Evolutionary conservation across 2,888 invertebrate species (phyloP).

Genomic region (Drosophila paramelanica): DNA sequence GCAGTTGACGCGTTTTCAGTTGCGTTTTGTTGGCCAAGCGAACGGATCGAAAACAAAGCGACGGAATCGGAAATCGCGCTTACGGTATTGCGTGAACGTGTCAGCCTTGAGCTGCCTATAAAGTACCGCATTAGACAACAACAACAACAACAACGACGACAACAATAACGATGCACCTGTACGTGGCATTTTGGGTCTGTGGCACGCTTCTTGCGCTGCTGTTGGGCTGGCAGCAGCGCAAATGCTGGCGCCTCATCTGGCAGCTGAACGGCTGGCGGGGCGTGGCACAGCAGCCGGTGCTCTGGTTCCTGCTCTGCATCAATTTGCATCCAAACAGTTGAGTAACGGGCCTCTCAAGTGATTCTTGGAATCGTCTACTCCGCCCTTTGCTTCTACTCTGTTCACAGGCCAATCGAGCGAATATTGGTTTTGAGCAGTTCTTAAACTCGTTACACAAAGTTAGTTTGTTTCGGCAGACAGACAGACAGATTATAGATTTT

Average conservation of each 20-base stretch:
- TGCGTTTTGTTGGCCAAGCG: constrained; percentile 51
- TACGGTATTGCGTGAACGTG: constrained; percentile 3
- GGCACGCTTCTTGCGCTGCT: constrained; percentile 60
- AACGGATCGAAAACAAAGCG: constrained; percentile 33
- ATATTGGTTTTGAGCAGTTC: background rate
- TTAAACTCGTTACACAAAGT: too few relatives aligned
- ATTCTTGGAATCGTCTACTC: too few relatives aligned
- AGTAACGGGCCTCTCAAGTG: constrained; percentile 36
- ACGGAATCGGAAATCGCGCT: constrained; percentile 8
- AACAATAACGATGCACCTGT: constrained; percentile 53
- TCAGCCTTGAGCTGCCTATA: constrained; percentile 58
- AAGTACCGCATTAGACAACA: constrained; percentile 60
- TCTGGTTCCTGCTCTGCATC: constrained; percentile 78
- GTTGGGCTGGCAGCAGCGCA: constrained; percentile 76
- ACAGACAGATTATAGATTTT: too few relatives aligned
- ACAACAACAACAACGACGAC: background rate
- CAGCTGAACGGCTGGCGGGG: constrained; percentile 82
- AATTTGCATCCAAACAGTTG: constrained; percentile 82
- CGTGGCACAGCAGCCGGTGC: constrained; percentile 80
- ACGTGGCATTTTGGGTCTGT: constrained; percentile 66
- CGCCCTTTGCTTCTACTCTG: background rate
- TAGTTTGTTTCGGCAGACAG: too few relatives aligned
- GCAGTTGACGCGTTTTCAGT: constrained; percentile 27
- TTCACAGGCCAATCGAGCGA: background rate
- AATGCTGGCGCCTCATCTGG: constrained; percentile 82